Evolutionary conservation across 2,888 invertebrate species (phyloP), one percentile per base, ranked within the genome.

Genomic region (Baronia brevicornis): DNA sequence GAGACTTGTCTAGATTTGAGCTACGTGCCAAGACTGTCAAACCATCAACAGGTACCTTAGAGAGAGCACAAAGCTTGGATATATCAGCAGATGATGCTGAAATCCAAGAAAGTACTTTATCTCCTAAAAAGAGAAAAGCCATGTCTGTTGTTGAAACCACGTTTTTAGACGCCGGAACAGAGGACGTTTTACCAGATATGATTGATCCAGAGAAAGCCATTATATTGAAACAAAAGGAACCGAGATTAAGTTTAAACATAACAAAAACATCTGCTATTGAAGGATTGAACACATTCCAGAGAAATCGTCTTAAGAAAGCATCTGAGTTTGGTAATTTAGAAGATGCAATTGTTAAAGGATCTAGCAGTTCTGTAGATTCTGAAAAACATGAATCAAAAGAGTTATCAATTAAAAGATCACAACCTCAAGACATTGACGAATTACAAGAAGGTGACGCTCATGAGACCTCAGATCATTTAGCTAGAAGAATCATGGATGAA

Each of bases 51-150:
- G 88, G 89, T 2, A 90, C 89, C 5, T 64, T 91, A 32, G 93
- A 94, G 70, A 82, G 93, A 41, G 93, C 94, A 0, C 92, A 93
- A 59, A 93, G 93, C 51, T 73, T 94, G 22, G 94, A 94, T 44
- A 90, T 92, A 64, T 90, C 90, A 27, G 77, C 75, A 3, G 85
- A 85, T 39, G 85, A 84, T 43, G 64, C 57, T n/a, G 84, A 84
- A 48, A 70, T 68, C 25, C 66, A 67, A 35, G 84, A 84, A 48
- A 78, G 59, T 29, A 59, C 75, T 21, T 53, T 84, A 11, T 77
- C 84, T 1, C 84, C 88, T 25, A 90, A 90, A 51, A 91, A 91
- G 51, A 84, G 90, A 12, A 91, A 90, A 66, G 89, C 89, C 0
- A 88, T 89, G 51, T 75, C 87, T 15, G 84, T 80, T 7, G 82